phyloP scores from a whole-genome alignment of 2,888 invertebrate species.

The Xiphydria camelus region DNA sequence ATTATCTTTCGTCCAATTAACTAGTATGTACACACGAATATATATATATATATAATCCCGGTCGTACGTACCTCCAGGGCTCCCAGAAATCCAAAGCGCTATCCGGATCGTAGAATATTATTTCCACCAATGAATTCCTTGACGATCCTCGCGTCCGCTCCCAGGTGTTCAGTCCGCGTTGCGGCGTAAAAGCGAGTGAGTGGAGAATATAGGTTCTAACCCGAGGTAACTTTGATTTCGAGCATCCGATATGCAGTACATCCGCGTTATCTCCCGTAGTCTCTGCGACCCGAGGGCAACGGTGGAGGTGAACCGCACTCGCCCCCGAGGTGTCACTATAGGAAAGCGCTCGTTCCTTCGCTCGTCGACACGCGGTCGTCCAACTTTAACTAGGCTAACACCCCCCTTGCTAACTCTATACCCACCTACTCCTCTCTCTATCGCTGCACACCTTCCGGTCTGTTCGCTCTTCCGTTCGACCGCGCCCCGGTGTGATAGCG shows the following conservation, averaged over 20 bases:
- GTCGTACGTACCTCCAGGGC: too few species aligned
- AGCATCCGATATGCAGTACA: neutral
- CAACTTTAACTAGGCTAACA: neutral
- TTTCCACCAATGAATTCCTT: conserved; percentile 12
- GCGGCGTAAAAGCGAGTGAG: too few species aligned
- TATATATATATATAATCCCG: too few species aligned
- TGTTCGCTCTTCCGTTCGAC: neutral
- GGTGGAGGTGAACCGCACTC: neutral
- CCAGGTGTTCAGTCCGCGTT: too few species aligned
- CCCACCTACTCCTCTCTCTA: neutral
- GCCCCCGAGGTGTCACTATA: neutral
- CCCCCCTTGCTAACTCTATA: neutral
- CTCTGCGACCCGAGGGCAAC: neutral
- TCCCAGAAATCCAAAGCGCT: neutral
- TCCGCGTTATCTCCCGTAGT: neutral
- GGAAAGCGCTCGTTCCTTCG: too few species aligned
- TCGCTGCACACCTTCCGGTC: neutral
- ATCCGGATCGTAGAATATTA: conserved; percentile 7
- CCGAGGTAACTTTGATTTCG: neutral
- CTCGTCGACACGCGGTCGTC: neutral
- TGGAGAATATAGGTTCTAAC: too few species aligned
- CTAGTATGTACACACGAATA: too few species aligned
- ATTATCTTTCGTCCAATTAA: too few species aligned
- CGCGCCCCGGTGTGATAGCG: neutral
- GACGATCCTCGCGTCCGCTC: neutral